These are phyloP conservation scores for Cygnus buccinator DNA, from an alignment of 2,113 vertebrate genomes.

Conservation along the genomic window DNA sequence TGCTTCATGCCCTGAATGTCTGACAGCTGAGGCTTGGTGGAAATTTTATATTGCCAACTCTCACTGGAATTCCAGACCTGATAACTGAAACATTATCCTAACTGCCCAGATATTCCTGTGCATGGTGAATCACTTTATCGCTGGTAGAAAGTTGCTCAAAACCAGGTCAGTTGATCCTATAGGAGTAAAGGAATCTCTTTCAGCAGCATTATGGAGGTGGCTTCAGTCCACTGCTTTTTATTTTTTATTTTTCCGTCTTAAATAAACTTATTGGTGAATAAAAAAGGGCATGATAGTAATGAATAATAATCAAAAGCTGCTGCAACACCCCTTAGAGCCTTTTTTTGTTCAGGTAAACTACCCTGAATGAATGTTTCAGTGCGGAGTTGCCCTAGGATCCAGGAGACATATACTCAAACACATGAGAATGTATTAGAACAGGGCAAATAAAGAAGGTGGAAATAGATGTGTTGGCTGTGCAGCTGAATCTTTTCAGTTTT, in stretches of 20 bases:
- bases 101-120: neutral
- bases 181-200: neutral
- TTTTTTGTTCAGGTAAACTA: neutral
- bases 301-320: neutral
- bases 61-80: neutral
- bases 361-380: fast-evolving
- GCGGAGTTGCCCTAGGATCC: neutral
- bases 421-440: neutral
- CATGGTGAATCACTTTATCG: neutral
- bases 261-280: neutral
- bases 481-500: neutral
- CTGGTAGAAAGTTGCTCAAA: neutral
- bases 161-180: neutral
- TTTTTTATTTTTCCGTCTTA: neutral
- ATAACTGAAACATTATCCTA: neutral
- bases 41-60: neutral
- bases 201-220: neutral
- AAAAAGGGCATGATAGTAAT: neutral
- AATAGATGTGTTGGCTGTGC: neutral
- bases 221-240: neutral
- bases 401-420: neutral
- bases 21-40: neutral
- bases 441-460: neutral
- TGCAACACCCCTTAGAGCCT: neutral
- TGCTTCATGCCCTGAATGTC: neutral